Evolutionary conservation across 2,113 vertebrate genomes (phyloP).

Genomic region (Salvelinus namaycush): DNA sequence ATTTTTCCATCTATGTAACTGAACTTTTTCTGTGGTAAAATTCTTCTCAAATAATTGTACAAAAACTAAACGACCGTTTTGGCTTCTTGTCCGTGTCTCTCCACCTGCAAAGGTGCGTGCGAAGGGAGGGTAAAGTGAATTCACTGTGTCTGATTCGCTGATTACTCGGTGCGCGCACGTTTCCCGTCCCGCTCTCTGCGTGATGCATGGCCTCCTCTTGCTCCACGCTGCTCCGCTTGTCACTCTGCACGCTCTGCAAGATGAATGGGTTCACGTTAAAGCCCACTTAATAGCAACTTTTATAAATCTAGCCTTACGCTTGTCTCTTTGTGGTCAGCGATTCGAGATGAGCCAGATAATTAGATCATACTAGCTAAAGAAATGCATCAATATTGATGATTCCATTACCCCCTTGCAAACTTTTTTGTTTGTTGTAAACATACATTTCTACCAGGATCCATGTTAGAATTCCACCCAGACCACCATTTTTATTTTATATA

Average conservation of each 20-base stretch:
- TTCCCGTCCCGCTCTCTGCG: conserved; percentile 37
- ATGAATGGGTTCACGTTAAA: conserved; percentile 73
- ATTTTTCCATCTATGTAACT: no score
- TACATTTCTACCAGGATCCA: conserved; percentile 7
- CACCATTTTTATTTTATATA: background rate
- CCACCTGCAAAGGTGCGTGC: conserved; percentile 2
- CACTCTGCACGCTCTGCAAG: conserved; percentile 59
- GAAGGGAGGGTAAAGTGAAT: conserved; percentile 12
- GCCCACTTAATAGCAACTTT: conserved; percentile 83
- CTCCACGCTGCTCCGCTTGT: conserved; percentile 39
- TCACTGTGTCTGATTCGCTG: conserved; percentile 14
- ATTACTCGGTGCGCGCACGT: conserved; percentile 27
- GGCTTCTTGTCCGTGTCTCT: background rate
- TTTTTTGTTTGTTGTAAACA: conserved; percentile 28
- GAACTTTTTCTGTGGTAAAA: background rate
- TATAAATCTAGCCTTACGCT: conserved; percentile 76
- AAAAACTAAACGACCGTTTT: background rate
- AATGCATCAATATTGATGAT: conserved; percentile 74
- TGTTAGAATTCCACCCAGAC: background rate
- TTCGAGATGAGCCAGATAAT: conserved; percentile 79
- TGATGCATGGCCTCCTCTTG: conserved; percentile 41
- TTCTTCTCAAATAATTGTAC: background rate
- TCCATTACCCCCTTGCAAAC: conserved; percentile 57
- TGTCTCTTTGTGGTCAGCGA: conserved; percentile 79
- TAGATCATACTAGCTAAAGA: conserved; percentile 73